phyloP scores from a whole-genome alignment of 2,113 vertebrate genomes.

The Thalassoma bifasciatum region DNA sequence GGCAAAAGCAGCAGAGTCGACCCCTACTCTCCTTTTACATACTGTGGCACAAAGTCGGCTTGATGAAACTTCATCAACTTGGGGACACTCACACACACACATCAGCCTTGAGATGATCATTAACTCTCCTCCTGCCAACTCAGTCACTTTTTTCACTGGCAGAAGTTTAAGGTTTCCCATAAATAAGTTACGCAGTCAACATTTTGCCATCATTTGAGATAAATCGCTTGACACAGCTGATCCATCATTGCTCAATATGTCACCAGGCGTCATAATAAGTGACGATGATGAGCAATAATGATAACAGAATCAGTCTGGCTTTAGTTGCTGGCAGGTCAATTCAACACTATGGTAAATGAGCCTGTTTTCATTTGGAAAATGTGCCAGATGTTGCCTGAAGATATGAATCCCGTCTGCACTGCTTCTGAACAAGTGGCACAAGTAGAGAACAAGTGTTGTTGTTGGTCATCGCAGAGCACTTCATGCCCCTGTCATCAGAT shows the following conservation, averaged over 20 bases:
- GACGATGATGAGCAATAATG: constrained; percentile 39
- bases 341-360: constrained; percentile 37
- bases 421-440: not conserved
- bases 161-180: too few species aligned
- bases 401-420: not conserved
- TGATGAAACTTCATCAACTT: too few species aligned
- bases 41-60: too few species aligned
- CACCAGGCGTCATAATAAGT: constrained; percentile 10
- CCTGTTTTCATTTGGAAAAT: not conserved
- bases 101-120: too few species aligned
- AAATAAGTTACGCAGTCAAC: constrained; percentile 8
- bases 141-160: too few species aligned
- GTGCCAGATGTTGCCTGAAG: constrained; percentile 32
- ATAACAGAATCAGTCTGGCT: not conserved
- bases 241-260: constrained; percentile 24
- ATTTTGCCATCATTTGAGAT: constrained; percentile 12
- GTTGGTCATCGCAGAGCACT: too few species aligned
- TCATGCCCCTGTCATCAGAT: too few species aligned
- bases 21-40: too few species aligned
- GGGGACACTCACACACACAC: too few species aligned
- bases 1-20: too few species aligned
- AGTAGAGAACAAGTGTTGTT: not conserved
- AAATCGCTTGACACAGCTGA: constrained; percentile 7
- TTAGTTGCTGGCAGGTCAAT: constrained; percentile 27
- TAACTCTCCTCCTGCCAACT: too few species aligned